Conservation (phyloP, 92 coral and sea anemone genomes). For the Zoanthus sociatus region DNA sequence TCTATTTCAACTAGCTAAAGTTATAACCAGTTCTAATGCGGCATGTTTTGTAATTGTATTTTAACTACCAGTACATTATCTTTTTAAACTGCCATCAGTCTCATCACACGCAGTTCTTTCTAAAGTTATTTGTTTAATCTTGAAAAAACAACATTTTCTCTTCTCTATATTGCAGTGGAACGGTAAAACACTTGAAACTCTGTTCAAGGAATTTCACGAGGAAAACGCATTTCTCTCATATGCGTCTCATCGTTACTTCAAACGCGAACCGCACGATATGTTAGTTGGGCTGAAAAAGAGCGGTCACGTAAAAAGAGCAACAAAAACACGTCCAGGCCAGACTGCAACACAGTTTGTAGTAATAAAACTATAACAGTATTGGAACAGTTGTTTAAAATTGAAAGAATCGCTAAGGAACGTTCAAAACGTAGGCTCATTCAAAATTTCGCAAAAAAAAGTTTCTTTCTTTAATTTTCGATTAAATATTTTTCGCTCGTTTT, state of each 20-base stretch:
- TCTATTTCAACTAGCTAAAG: no score
- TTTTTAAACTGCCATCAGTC: no score
- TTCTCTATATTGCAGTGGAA: conserved; percentile 69
- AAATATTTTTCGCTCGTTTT: no score
- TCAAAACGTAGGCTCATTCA: neutral
- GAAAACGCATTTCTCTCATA: conserved; percentile 94
- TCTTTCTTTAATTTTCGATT: no score
- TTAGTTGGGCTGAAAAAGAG: conserved; percentile 86
- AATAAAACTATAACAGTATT: conserved; percentile 57
- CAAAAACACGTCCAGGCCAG: conserved; percentile 85
- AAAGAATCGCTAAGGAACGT: neutral
- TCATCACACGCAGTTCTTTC: no score
- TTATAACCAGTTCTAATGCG: no score
- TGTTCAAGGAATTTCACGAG: conserved; percentile 93
- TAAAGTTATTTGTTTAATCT: no score
- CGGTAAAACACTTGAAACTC: conserved; percentile 67
- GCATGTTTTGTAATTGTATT: no score
- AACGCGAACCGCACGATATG: conserved; percentile 85
- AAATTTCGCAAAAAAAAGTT: neutral
- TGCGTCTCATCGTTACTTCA: conserved; percentile 86
- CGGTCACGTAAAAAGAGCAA: conserved; percentile 87
- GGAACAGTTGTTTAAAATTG: neutral
- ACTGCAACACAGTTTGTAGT: conserved; percentile 94
- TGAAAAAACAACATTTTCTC: neutral
- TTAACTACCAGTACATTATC: no score